Conservation (phyloP, 2,888 invertebrate genomes). For the Ditula angustiorana region DNA sequence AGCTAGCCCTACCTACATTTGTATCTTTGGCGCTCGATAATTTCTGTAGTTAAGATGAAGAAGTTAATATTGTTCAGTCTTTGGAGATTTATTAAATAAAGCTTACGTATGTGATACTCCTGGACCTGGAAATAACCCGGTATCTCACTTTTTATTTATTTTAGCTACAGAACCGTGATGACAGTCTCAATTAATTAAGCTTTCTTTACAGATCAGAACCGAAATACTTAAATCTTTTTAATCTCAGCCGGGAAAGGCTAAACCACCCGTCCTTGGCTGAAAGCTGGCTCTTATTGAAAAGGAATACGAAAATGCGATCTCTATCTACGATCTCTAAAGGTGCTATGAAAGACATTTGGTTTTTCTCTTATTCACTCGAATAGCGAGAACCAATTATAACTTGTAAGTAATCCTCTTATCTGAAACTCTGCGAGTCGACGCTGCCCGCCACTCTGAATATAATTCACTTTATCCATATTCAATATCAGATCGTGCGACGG, state of each 20-base stretch:
- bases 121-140: too few relatives aligned
- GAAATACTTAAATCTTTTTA: slow-evolving; percentile 9
- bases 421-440: slow-evolving; percentile 72
- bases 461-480: slow-evolving; percentile 84
- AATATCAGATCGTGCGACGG: slow-evolving; percentile 82
- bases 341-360: slow-evolving; percentile 63
- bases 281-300: slow-evolving; percentile 29
- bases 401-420: slow-evolving; percentile 83
- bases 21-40: too few relatives aligned
- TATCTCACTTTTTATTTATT: background rate
- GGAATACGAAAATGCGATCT: slow-evolving; percentile 57
- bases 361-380: slow-evolving; percentile 74
- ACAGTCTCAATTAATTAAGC: slow-evolving; percentile 2
- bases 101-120: too few relatives aligned
- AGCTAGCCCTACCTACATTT: too few relatives aligned
- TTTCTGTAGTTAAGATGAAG: too few relatives aligned
- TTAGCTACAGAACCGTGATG: background rate
- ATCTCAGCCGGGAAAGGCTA: slow-evolving; percentile 22
- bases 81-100: too few relatives aligned
- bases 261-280: slow-evolving; percentile 8
- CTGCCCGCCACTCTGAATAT: slow-evolving; percentile 76
- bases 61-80: too few relatives aligned
- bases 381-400: slow-evolving; percentile 82
- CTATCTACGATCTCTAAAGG: slow-evolving; percentile 64
- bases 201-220: background rate